phyloP scores from a whole-genome alignment of 2,888 invertebrate species.

The Amiota communis region DNA sequence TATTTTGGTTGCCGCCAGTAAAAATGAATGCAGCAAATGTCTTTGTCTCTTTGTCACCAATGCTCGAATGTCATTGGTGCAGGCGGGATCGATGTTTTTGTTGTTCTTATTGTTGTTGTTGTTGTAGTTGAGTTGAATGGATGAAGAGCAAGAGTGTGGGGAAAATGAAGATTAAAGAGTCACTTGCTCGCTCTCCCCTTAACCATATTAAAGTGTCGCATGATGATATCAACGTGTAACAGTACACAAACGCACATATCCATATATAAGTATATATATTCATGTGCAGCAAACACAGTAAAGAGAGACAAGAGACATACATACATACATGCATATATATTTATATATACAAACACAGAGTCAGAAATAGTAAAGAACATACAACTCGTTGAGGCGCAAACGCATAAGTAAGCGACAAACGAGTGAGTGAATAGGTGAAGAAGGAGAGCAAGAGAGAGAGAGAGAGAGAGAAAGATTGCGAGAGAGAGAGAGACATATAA shows the following conservation, averaged over 20 bases:
- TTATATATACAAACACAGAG: background rate
- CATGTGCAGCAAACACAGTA: conserved; percentile 27
- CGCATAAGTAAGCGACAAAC: conserved; percentile 45
- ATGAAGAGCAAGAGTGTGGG: too few relatives aligned
- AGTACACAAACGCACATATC: conserved; percentile 38
- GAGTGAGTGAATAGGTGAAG: background rate
- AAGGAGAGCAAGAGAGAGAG: conserved; percentile 42
- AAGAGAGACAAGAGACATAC: conserved; percentile 20
- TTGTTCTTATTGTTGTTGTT: too few relatives aligned
- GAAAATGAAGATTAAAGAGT: conserved; percentile 38
- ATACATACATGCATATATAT: background rate
- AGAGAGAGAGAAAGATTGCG: background rate
- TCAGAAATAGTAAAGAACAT: background rate
- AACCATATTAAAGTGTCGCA: conserved; percentile 65
- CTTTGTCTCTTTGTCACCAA: conserved; percentile 66
- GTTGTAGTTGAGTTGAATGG: too few relatives aligned
- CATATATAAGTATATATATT: conserved; percentile 36
- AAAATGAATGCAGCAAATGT: conserved; percentile 32
- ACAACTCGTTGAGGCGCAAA: conserved; percentile 46
- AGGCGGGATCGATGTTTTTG: conserved; percentile 31
- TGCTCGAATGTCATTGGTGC: conserved; percentile 67
- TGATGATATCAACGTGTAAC: conserved; percentile 53
- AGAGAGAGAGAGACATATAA: conserved; percentile 40
- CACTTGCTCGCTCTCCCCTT: conserved; percentile 62
- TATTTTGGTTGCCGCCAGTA: conserved; percentile 23